Percentiles rank a stretch among this genome's conserved stretches.
phyloP scores from a whole-genome alignment of 2,113 vertebrate species.

The Thermophis baileyi region DNA sequence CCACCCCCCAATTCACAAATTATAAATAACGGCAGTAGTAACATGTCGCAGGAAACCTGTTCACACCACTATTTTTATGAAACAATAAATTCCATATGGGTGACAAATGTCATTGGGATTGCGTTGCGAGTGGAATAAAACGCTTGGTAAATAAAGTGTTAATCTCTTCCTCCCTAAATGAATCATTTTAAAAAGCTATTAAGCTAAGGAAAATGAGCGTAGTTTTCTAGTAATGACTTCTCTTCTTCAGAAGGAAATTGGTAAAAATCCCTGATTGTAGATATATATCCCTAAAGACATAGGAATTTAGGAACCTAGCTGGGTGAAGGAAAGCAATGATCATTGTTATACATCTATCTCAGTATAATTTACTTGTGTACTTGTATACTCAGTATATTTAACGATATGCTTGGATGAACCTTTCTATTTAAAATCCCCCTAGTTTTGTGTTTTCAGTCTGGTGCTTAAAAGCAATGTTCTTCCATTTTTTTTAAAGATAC shows the following conservation, averaged over 20 bases:
- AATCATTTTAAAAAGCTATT: constrained; percentile 82
- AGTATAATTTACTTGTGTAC: constrained; percentile 11
- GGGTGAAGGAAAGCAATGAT: constrained; percentile 25
- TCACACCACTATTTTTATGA: constrained; percentile 61
- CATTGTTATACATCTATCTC: constrained; percentile 56
- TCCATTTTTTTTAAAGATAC: constrained; percentile 27
- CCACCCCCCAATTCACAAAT: not conserved
- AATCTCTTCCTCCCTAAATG: constrained; percentile 79
- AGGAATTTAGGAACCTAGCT: constrained; percentile 62
- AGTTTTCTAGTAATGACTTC: constrained; percentile 83
- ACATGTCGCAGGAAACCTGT: constrained; percentile 29
- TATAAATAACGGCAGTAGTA: not conserved
- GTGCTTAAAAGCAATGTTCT: constrained; percentile 54
- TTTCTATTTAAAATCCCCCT: constrained; percentile 64
- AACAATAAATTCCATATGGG: constrained; percentile 17
- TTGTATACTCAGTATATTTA: constrained; percentile 62
- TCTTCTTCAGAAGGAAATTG: constrained; percentile 79
- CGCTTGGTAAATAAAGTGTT: constrained; percentile 72
- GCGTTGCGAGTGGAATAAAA: constrained; percentile 54
- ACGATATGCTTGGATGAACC: constrained; percentile 61
- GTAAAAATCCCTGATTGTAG: constrained; percentile 80
- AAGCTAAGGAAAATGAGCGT: constrained; percentile 79
- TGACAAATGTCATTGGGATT: not conserved
- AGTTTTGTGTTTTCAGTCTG: constrained; percentile 52
- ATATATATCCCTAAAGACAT: constrained; percentile 74